phyloP scores from a whole-genome alignment of 1,140 invertebrate genomes.

The Cydia strobilella region DNA sequence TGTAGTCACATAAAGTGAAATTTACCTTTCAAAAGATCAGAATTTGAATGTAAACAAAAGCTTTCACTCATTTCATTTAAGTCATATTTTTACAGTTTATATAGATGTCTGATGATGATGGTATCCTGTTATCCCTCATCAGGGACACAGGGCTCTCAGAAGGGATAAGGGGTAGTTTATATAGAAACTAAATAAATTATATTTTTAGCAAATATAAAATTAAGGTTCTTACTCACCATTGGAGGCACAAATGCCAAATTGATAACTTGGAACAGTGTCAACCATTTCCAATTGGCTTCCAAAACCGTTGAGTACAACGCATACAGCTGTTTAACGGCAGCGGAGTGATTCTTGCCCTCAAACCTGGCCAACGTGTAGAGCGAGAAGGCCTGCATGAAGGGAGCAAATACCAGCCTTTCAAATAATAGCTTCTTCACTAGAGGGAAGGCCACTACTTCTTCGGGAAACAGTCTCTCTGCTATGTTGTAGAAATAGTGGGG shows the following conservation, averaged over 20 bases:
- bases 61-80: too few relatives aligned
- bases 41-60: too few relatives aligned
- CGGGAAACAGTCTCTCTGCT: slow-evolving; percentile 81
- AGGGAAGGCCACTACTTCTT: slow-evolving; percentile 78
- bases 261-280: slow-evolving; percentile 85
- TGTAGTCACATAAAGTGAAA: too few relatives aligned
- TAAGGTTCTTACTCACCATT: slow-evolving; percentile 80
- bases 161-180: too few relatives aligned
- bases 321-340: slow-evolving; percentile 81
- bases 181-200: neutral
- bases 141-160: too few relatives aligned
- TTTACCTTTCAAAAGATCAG: too few relatives aligned
- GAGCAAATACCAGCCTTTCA: slow-evolving; percentile 85
- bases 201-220: slow-evolving; percentile 26
- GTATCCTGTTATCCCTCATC: too few relatives aligned
- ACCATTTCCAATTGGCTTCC: slow-evolving; percentile 85
- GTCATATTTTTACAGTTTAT: too few relatives aligned
- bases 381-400: slow-evolving; percentile 84
- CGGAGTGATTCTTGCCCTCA: slow-evolving; percentile 85
- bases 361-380: slow-evolving; percentile 85
- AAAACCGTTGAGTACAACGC: slow-evolving; percentile 83
- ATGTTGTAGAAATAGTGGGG: slow-evolving; percentile 87
- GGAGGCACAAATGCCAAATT: slow-evolving; percentile 86
- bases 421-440: slow-evolving; percentile 82
- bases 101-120: too few relatives aligned